These are phyloP conservation scores for Conger conger DNA, from an alignment of 2,113 vertebrate species.

Conservation along the genomic window DNA sequence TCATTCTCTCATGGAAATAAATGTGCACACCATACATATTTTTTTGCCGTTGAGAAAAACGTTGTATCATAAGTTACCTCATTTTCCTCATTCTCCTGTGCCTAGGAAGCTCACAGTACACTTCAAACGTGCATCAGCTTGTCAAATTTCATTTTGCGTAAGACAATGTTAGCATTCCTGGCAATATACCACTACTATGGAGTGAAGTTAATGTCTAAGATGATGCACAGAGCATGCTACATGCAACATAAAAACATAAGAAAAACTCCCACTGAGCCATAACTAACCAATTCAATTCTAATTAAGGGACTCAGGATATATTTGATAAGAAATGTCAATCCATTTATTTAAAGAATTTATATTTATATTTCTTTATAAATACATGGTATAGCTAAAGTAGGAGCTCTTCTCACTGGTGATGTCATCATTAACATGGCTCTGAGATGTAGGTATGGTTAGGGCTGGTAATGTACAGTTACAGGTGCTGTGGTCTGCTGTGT, in stretches of 20 bases:
- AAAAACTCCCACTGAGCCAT: conserved; percentile 6
- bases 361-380: too few relatives aligned
- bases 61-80: neutral
- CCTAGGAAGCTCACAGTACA: neutral
- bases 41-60: neutral
- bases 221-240: neutral
- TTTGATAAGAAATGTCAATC: neutral
- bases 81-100: neutral
- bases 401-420: conserved; percentile 9
- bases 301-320: neutral
- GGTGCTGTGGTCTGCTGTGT: neutral
- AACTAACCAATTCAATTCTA: neutral
- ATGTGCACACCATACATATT: neutral
- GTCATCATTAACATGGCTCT: neutral
- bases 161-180: neutral
- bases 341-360: neutral
- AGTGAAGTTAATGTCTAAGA: neutral
- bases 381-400: neutral
- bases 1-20: neutral
- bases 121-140: neutral
- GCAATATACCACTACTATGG: neutral
- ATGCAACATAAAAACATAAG: neutral
- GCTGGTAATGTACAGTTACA: neutral
- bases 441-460: neutral
- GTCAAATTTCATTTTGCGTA: neutral